A percentile compares a stretch with the other conserved stretches of the same genome.
Evolutionary conservation across 2,113 vertebrate genomes (phyloP).

Genomic region (Protobothrops mucrosquamatus): DNA sequence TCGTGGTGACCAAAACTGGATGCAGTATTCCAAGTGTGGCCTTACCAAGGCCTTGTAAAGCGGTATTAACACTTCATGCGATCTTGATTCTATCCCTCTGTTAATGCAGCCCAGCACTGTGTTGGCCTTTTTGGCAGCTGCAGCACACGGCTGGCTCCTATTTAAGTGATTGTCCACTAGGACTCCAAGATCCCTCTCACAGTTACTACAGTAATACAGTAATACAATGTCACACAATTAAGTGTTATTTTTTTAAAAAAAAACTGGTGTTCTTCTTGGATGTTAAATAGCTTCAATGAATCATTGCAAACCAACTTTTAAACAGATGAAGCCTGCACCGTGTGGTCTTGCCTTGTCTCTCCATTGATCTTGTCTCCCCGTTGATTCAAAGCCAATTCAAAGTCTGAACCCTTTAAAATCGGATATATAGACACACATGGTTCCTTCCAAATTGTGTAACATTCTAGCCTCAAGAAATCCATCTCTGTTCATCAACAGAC

Average conservation of each 20-base stretch:
- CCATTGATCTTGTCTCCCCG: not conserved
- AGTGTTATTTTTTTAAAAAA: not conserved
- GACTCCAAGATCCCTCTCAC: too few species aligned
- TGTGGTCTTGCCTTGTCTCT: not conserved
- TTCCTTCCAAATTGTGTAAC: not conserved
- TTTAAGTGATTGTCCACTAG: too few species aligned
- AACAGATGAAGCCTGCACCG: not conserved
- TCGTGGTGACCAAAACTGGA: too few species aligned
- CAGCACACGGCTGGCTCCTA: too few species aligned
- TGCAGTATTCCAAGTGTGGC: too few species aligned
- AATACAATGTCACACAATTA: not conserved
- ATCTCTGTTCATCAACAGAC: not conserved
- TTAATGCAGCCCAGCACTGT: too few species aligned
- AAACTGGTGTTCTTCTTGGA: not conserved
- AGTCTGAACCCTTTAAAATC: not conserved
- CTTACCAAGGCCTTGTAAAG: too few species aligned
- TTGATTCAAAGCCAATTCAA: not conserved
- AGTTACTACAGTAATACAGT: not conserved
- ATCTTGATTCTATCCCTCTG: too few species aligned
- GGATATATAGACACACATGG: not conserved
- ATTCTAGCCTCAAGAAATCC: not conserved
- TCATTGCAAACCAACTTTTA: slow-evolving; percentile 4
- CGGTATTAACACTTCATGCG: too few species aligned
- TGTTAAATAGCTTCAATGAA: slow-evolving; percentile 6
- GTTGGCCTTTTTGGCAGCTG: too few species aligned